Conservation (phyloP, 2,888 invertebrate species). For the Melanchra persicariae region DNA sequence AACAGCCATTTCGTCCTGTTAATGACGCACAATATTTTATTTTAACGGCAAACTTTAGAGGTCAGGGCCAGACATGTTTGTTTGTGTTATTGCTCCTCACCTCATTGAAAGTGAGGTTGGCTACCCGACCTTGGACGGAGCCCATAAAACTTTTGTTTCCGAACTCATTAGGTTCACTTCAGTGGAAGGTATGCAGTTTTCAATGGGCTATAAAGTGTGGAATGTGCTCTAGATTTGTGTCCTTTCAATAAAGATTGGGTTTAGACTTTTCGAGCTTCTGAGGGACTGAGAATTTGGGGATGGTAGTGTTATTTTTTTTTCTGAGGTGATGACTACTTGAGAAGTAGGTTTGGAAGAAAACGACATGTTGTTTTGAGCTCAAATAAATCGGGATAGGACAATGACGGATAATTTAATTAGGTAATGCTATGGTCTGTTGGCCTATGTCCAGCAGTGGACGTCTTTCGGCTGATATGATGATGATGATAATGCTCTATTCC, state of each 20-base stretch:
- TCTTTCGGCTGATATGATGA: too few species aligned
- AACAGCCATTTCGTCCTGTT: slow-evolving; percentile 27
- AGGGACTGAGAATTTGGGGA: background rate
- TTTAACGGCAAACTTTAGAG: slow-evolving; percentile 38
- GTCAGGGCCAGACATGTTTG: slow-evolving; percentile 49
- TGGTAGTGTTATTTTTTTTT: background rate
- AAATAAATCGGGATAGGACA: too few species aligned
- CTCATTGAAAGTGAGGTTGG: slow-evolving; percentile 38
- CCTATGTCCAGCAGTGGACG: too few species aligned
- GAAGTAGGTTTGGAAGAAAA: too few species aligned
- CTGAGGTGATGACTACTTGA: too few species aligned
- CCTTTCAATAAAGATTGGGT: background rate
- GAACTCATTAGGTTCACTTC: slow-evolving; percentile 37
- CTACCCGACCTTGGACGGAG: slow-evolving; percentile 35
- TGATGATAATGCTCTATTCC: too few species aligned
- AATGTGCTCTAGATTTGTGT: slow-evolving; percentile 17
- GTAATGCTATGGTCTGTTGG: too few species aligned
- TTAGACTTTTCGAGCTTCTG: background rate
- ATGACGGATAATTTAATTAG: too few species aligned
- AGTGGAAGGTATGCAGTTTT: slow-evolving; percentile 11
- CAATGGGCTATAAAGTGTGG: slow-evolving; percentile 1
- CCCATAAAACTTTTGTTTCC: slow-evolving; percentile 53
- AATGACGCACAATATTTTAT: slow-evolving; percentile 49
- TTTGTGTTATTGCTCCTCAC: slow-evolving; percentile 45
- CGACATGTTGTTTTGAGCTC: too few species aligned